Percentiles rank a stretch among this genome's conserved stretches.
Evolutionary conservation across 2,888 invertebrate genomes (phyloP).

Genomic region (Leptopterna dolabrata): DNA sequence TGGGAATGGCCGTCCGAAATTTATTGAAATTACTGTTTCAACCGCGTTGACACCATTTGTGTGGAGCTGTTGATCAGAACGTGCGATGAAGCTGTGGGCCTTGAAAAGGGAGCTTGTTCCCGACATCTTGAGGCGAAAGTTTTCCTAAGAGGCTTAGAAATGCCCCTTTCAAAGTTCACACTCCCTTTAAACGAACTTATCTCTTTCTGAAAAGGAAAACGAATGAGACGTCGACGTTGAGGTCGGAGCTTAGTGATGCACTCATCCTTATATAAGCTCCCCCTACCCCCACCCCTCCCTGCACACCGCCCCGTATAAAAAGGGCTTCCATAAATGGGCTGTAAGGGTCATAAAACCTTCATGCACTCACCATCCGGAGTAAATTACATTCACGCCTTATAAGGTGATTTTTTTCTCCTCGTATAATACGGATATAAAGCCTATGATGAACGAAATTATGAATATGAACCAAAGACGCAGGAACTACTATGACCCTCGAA

Average conservation of each 20-base stretch:
- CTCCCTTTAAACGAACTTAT: conserved; percentile 33
- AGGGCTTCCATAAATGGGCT: neutral
- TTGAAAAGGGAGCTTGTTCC: neutral
- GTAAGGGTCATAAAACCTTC: neutral
- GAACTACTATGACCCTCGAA: too few species aligned
- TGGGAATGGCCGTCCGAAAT: too few species aligned
- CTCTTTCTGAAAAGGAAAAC: conserved; percentile 5
- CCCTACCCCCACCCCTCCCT: too few species aligned
- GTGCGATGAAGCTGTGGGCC: neutral
- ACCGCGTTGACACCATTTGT: neutral
- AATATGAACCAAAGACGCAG: too few species aligned
- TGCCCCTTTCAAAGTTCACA: conserved; percentile 21
- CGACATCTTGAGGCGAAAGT: neutral
- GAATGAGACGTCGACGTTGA: neutral
- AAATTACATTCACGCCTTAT: neutral
- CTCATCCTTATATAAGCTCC: neutral
- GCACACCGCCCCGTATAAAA: neutral
- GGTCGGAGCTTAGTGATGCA: conserved; percentile 28
- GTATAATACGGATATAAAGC: too few species aligned
- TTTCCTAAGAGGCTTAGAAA: neutral
- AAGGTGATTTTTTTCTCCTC: neutral
- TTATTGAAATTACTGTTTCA: too few species aligned
- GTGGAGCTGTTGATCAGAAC: neutral
- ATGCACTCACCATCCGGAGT: neutral
- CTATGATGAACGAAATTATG: too few species aligned